Evolutionary conservation across 2,888 invertebrate species (phyloP), one percentile per base, ranked within the genome.

Genomic region (Nomada ferruginata): DNA sequence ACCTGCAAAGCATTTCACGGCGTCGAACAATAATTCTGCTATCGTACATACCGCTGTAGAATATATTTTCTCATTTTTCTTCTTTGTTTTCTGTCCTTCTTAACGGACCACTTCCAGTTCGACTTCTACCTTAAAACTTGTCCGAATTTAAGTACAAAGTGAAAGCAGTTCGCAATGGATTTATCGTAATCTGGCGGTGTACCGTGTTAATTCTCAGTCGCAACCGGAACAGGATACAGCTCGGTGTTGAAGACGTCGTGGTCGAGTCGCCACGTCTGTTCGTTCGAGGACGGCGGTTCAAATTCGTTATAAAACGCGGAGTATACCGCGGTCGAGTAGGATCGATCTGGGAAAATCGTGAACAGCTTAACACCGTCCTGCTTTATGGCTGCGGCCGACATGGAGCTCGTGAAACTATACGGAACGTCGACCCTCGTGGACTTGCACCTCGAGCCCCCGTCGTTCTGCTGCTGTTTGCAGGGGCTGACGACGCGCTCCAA

Each of bases 401-500:
- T 7, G 4, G 10, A 10, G 59, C 13, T 55, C 44, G n/a, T 0
- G 9, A 69, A 44, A 47, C 11, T 20, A 36, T 47, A 57, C 42
- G 73, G 29, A 3, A 60, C 11, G 4, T 59, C 47, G 10, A 53
- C 1, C 11, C 5, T 26, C n/a, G 64, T 0, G n/a, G 52, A 20
- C n/a, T 26, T 36, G 5, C 47, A 47, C 10, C 3, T 15, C 47
- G 47, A 47, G 13, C 47, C 47, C 15, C 20, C 15, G 3, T 59
- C 63, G 23, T 53, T 57, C 26, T 13, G 18, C 18, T 77, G 60
- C 42, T 63, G 18, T 66, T 81, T 78, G 57, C 70, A 78, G 2
- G 82, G 69, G 44, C 61, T 79, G 47, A 64, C 5, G 44, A 63
- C 74, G 18, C 82, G 69, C 5, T 81, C 53, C 18, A 78, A 52